Base-by-base conservation (phyloP, 2,888 invertebrate genomes). In the Lycaena phlaeas region DNA sequence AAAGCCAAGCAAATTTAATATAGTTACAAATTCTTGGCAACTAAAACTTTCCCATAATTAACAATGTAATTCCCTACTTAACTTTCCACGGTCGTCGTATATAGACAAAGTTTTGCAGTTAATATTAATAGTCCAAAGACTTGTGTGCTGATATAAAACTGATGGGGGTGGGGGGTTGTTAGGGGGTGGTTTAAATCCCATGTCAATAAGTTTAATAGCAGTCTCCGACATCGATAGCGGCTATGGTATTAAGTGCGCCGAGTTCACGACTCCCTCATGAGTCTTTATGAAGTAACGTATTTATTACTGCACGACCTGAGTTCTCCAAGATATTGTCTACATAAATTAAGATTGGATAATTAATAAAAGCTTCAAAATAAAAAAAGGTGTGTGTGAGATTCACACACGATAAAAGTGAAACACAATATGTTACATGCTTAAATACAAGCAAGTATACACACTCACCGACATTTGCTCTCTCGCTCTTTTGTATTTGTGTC, bases 141-240 rank as follows among this genome's bases (percentile, higher is more conserved):
- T 34, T 22, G 17, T 18, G 34, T 31, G 30, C 30, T 31, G 10
- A 41, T 41, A 40, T 30, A 37, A 31, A 27, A 30, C 18, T 27
- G 31, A 31, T 18, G 31, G 38, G 38, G 14, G n/a, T n/a, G n/a
- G n/a, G n/a, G n/a, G n/a, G 39, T 39, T 22, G 39, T 26, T 26
- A 34, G 18, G 38, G 42, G 31, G 30, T 28, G 27, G 40, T 45
- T 43, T 14, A 38, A 45, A 41, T 44, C 45, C 48, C 45, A 48
- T 44, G 48, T 45, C 48, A 45, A 48, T 52, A 47, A 47, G 28
- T 47, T 47, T 47, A 49, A 53, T 52, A 49, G 49, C 45, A 22
- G 27, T 31, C 42, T 44, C 44, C 49, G n/a, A n/a, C 48, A 11
- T 17, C 48, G 43, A 48, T 46, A 45, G 30, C 42, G 36, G 34